Evolutionary conservation across 2,888 invertebrate species (phyloP), one percentile per base, ranked within the genome.

Genomic region (Sericinus montela): DNA sequence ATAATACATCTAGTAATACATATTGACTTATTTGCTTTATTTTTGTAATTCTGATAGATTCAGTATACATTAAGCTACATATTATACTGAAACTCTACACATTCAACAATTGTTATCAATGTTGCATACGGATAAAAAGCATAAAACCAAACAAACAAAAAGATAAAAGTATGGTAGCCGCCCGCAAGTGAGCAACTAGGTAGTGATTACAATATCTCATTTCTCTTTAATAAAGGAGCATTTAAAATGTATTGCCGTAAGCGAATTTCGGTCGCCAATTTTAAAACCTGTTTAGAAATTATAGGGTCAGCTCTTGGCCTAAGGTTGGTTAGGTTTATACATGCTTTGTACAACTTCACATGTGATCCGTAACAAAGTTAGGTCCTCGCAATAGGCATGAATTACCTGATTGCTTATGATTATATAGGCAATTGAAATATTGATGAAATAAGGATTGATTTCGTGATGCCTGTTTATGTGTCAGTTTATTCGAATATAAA

Each of bases 271-370:
- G 77, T 79, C 78, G 84, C 83, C 85, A 86, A 84, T 87, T 87
- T 87, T 63, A 73, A 74, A 86, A 86, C 87, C 81, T 70, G 87
- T 86, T 88, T 86, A 86, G 85, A 87, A 87, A 88, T 88, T 88
- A 88, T 82, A 88, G 83, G 86, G 85, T 78, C 76, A 80, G 70
- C 59, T 64, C 65, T 59, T 52, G 63, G 63, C 63, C 63, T 60
- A 69, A 70, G 72, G 72, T 75, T 75, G 71, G 64, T 57, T 62
- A 62, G 61, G 63, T 69, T 65, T 59, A 62, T 65, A 57, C 58
- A 32, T 25, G 25, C 37, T 15, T 7, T 32, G 25, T 36, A 29
- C 23, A 29, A 23, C 30, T 32, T 11, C 32, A 28, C 28, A 37
- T n/a, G 29, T 14, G 40, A 35, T 49, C 39, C 42, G 23, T 32